These are phyloP conservation scores for Dreissena rostriformis DNA, from an alignment of 1,140 invertebrate genomes.

Conservation along the genomic window DNA sequence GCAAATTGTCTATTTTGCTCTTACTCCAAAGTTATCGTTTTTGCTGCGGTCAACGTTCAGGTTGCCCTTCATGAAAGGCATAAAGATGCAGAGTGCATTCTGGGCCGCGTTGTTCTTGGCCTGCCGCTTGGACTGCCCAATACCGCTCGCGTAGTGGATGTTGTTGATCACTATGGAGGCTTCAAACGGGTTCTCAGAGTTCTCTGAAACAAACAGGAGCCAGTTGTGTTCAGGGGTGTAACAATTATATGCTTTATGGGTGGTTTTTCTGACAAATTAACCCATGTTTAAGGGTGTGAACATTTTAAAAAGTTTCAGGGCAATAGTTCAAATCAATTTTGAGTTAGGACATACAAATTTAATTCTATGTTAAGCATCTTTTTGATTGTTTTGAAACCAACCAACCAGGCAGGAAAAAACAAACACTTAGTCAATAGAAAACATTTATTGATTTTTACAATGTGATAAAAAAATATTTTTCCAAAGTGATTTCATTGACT, in stretches of 20 bases:
- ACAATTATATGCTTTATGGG: too few species aligned
- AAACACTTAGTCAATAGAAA: neutral
- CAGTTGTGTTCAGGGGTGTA: too few species aligned
- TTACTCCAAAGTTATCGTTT: neutral
- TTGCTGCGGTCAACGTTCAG: neutral
- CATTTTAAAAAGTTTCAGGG: too few species aligned
- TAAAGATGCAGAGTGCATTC: neutral
- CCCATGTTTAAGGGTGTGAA: too few species aligned
- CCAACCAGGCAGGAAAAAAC: neutral
- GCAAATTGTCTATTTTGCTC: too few species aligned
- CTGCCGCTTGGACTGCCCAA: conserved; percentile 27
- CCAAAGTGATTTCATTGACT: neutral
- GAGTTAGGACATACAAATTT: too few species aligned
- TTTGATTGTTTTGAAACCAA: too few species aligned
- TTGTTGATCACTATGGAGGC: conserved; percentile 42
- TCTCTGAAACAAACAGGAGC: conserved; percentile 20
- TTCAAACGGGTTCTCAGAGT: conserved; percentile 48
- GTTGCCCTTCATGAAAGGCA: neutral
- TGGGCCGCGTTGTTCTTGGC: conserved; percentile 40
- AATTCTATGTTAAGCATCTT: too few species aligned
- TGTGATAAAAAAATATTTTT: neutral
- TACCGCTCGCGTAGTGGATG: conserved; percentile 39
- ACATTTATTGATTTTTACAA: neutral
- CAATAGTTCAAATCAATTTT: too few species aligned
- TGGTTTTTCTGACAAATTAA: too few species aligned